Evolutionary conservation across 2,797 vertebrate genomes (phyloP), one percentile per base, ranked within the genome.

Genomic region (Mycteria americana): DNA sequence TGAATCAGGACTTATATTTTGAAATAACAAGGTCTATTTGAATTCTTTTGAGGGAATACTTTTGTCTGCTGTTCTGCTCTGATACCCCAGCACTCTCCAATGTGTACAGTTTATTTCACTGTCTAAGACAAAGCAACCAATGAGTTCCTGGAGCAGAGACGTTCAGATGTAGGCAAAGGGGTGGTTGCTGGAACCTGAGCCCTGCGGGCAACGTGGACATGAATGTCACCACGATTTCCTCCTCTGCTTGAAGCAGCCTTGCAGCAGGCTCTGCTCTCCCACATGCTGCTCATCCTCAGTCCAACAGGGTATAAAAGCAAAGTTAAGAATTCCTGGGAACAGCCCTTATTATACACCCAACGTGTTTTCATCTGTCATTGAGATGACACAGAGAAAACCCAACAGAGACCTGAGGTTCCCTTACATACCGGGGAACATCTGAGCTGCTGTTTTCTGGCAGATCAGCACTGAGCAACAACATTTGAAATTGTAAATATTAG

Each of bases 331-430:
- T 74, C 23, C 53, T n/a, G 16, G 3, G 18, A 81, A 37, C 7
- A 48, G 22, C 18, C 8, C 9, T 59, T 39, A 12, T 78, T 64
- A 35, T 24, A 56, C 18, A 63, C 4, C 7, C 0, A 37, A 15
- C 0, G 1, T 2, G 4, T 86, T 76, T 79, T 62, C 9, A 31
- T 57, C 27, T 0, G 0, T 15, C 60, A 48, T 11, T 25, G 30
- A 31, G 22, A 43, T 14, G 51, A 56, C n/a, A 33, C 24, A 41
- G 18, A 75, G 18, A 70, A 76, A 48, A 74, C 6, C 18, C 10
- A 39, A 11, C 11, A 57, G 60, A 50, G 24, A 7, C 22, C 30
- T 84, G 45, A 31, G 30, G 4, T 59, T 88, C 60, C 18, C 48
- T 63, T 65, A 24, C 1, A 1, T 4, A 16, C 3, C 50, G 4